These are phyloP conservation scores for Alentia gelatinosa DNA, from an alignment of 2,888 invertebrate genomes.

Conservation along the genomic window DNA sequence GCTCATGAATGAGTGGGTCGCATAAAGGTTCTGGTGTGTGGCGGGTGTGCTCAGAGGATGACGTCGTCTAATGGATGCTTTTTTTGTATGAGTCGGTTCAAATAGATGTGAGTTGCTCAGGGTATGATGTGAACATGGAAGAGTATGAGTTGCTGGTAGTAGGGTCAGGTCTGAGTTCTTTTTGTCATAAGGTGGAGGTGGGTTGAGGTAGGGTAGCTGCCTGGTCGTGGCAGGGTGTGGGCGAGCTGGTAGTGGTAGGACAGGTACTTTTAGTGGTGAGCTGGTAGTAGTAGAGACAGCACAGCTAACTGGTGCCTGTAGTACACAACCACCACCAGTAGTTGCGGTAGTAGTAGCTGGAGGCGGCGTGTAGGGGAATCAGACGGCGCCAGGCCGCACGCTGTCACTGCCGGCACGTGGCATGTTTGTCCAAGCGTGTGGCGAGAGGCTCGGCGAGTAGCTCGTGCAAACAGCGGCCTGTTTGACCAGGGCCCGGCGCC, in stretches of 20 bases:
- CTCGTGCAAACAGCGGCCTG: constrained; percentile 27
- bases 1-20: not conserved
- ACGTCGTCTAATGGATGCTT: too few species aligned
- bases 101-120: too few species aligned
- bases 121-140: too few species aligned
- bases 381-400: not conserved
- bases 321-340: not conserved
- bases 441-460: constrained; percentile 14
- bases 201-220: not conserved
- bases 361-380: constrained; percentile 5
- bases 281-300: too few species aligned
- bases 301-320: too few species aligned
- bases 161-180: too few species aligned
- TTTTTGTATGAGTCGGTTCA: too few species aligned
- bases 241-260: not conserved
- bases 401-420: constrained; percentile 33
- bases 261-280: too few species aligned
- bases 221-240: not conserved
- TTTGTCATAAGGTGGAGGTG: not conserved
- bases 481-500: constrained; percentile 36
- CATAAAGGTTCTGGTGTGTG: too few species aligned
- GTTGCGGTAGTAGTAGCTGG: not conserved
- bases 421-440: constrained; percentile 41
- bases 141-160: too few species aligned
- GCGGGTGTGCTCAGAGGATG: too few species aligned